Evolutionary conservation across 1,140 invertebrate genomes (phyloP).

Genomic region (Cheumatopsyche charites): DNA sequence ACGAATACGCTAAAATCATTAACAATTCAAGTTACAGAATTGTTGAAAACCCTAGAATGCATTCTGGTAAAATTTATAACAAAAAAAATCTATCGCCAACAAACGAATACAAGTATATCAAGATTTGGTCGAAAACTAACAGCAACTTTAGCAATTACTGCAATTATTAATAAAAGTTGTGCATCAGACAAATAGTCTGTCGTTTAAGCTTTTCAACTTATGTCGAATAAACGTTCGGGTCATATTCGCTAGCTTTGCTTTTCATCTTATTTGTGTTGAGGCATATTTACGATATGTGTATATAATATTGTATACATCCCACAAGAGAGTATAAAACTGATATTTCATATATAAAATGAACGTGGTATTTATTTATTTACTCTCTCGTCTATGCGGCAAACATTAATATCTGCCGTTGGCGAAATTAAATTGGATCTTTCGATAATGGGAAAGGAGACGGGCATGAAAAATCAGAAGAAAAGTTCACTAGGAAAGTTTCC

Average conservation of each 20-base stretch:
- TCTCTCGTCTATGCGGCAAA: slow-evolving; percentile 28
- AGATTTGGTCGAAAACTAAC: too few relatives aligned
- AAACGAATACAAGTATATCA: too few relatives aligned
- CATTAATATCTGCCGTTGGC: slow-evolving; percentile 22
- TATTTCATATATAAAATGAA: too few relatives aligned
- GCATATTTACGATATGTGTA: too few relatives aligned
- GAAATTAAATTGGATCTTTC: slow-evolving; percentile 40
- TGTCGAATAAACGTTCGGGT: neutral
- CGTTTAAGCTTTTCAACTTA: slow-evolving; percentile 6
- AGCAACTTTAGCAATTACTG: too few relatives aligned
- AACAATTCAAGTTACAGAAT: too few relatives aligned
- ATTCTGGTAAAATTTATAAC: too few relatives aligned
- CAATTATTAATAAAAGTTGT: too few relatives aligned
- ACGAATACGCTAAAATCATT: neutral
- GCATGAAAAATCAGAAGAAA: slow-evolving; percentile 29
- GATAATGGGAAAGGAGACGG: slow-evolving; percentile 24
- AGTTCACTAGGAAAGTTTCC: slow-evolving; percentile 40
- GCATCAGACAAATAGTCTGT: neutral
- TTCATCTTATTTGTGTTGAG: neutral
- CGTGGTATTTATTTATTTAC: slow-evolving; percentile 12
- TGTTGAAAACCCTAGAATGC: too few relatives aligned
- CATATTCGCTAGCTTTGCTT: neutral
- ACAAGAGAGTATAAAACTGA: too few relatives aligned
- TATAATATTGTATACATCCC: too few relatives aligned
- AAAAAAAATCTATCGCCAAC: too few relatives aligned